Conservation (phyloP, 2,888 invertebrate species). For the Diadegma fenestrale region DNA sequence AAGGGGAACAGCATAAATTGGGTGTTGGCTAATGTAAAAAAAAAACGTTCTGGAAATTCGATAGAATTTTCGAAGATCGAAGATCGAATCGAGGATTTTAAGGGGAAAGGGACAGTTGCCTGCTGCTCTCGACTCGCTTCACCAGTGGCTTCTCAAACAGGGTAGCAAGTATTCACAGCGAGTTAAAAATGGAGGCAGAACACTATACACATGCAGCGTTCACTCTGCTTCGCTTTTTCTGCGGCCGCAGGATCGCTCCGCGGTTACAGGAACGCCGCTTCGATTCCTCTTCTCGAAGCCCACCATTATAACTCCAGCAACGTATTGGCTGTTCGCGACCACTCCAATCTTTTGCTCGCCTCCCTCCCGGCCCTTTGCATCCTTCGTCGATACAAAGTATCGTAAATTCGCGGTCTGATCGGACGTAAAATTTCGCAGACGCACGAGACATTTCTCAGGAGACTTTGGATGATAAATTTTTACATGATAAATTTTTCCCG, state of each 20-base stretch:
- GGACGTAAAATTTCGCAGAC: not conserved
- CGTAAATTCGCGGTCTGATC: not conserved
- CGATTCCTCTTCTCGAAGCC: slow-evolving; percentile 22
- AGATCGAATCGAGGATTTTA: not conserved
- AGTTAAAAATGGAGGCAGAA: not conserved
- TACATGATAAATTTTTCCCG: not conserved
- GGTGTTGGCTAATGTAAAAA: not conserved
- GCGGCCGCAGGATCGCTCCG: slow-evolving; percentile 40
- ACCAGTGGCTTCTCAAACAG: not conserved
- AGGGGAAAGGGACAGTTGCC: not conserved
- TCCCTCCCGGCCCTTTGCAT: not conserved
- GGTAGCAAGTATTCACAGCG: too few relatives aligned
- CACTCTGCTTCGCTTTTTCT: not conserved
- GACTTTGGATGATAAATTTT: not conserved
- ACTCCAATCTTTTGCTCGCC: not conserved
- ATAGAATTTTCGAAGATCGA: not conserved
- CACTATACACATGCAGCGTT: too few relatives aligned
- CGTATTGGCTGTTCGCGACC: not conserved
- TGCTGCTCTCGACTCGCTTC: not conserved
- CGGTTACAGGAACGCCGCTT: slow-evolving; percentile 39
- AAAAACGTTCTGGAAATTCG: too few relatives aligned
- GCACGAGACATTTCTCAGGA: not conserved
- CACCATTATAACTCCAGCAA: slow-evolving; percentile 7
- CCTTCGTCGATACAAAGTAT: not conserved
- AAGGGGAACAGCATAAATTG: not conserved